A percentile compares a stretch with the other conserved stretches of the same genome.
Conservation (phyloP, 2,888 invertebrate species). For the Zelleria hepariella region DNA sequence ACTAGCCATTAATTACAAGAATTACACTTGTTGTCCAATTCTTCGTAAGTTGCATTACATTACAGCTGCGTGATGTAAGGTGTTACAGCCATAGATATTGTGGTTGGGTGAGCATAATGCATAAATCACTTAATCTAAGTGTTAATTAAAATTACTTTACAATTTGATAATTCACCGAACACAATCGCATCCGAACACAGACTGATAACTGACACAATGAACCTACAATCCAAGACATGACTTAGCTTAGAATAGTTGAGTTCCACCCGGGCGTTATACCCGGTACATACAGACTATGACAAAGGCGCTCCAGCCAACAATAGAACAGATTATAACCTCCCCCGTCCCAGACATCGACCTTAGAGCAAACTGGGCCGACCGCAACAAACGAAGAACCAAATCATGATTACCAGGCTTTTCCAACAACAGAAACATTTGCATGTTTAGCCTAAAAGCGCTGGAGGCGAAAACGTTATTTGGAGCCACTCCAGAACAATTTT, state of each 20-base stretch:
- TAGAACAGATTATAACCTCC: conserved; percentile 35
- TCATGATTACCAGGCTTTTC: not conserved
- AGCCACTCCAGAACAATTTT: not conserved
- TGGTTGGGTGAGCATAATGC: not conserved
- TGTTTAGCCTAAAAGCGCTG: not conserved
- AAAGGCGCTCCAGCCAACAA: conserved; percentile 23
- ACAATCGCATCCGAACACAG: too few relatives aligned
- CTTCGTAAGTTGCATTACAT: not conserved
- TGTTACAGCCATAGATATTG: not conserved
- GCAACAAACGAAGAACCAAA: not conserved
- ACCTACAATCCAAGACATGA: not conserved
- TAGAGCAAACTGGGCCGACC: not conserved
- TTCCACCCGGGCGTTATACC: not conserved
- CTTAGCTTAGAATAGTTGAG: not conserved
- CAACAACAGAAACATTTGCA: not conserved
- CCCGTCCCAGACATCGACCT: not conserved
- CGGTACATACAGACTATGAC: not conserved
- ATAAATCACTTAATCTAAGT: not conserved
- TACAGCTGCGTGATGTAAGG: not conserved
- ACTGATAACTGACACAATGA: not conserved
- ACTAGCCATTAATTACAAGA: not conserved
- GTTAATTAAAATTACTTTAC: not conserved
- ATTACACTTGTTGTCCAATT: not conserved
- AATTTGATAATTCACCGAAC: not conserved
- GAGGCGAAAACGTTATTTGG: not conserved